phyloP scores from a whole-genome alignment of 2,797 vertebrate genomes.

The Rachycentron canadum region DNA sequence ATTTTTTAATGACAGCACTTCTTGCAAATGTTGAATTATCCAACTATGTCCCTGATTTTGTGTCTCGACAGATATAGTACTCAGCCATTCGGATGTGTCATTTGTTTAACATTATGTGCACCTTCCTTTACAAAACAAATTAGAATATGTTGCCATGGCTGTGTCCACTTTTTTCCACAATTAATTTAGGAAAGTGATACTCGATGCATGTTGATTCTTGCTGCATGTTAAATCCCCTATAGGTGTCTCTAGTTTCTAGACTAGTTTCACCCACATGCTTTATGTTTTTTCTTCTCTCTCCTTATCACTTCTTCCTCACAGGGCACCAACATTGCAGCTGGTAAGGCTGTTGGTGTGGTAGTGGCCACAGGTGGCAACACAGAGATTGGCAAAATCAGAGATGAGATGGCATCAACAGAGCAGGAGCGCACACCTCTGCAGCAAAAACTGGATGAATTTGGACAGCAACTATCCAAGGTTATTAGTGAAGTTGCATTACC shows the following conservation, averaged over 20 bases:
- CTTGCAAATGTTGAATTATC: neutral
- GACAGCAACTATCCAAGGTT: slow-evolving; percentile 95
- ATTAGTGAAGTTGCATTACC: neutral
- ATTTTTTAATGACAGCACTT: neutral
- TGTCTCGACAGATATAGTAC: neutral
- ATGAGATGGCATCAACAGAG: slow-evolving; percentile 97
- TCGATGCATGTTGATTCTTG: neutral
- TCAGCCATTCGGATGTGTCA: too few relatives aligned
- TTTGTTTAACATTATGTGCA: neutral
- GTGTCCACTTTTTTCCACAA: neutral
- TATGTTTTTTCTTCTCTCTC: neutral
- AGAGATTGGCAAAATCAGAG: slow-evolving; percentile 97
- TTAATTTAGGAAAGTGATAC: neutral
- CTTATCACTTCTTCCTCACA: slow-evolving; percentile 49
- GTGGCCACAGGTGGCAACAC: slow-evolving; percentile 95
- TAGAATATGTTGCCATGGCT: neutral
- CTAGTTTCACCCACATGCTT: slow-evolving; percentile 13
- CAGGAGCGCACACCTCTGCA: slow-evolving; percentile 98
- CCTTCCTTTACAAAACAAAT: neutral
- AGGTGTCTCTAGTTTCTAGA: slow-evolving; percentile 5
- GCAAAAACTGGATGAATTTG: slow-evolving; percentile 98
- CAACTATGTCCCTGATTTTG: neutral
- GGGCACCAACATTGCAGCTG: slow-evolving; percentile 98
- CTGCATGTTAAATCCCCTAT: slow-evolving; percentile 1
- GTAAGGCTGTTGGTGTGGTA: slow-evolving; percentile 97